phyloP scores from a whole-genome alignment of 2,888 invertebrate genomes.

The Stenolophus ochropezus region DNA sequence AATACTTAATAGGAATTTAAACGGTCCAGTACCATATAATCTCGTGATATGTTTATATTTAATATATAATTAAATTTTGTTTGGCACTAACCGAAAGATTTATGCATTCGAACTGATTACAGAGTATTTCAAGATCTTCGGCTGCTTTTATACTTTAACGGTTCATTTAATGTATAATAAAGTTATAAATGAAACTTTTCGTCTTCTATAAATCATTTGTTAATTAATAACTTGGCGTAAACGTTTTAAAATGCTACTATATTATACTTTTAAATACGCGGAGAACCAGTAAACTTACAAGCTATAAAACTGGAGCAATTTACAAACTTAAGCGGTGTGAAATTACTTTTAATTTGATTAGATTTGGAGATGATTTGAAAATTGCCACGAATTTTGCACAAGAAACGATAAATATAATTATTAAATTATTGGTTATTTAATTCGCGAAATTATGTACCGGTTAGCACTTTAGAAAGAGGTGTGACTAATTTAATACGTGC shows the following conservation, averaged over 20 bases:
- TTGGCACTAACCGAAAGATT: conserved; percentile 14
- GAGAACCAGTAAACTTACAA: neutral
- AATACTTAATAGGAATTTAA: conserved; percentile 23
- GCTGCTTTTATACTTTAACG: conserved; percentile 25
- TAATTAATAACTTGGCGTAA: conserved; percentile 25
- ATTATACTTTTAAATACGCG: conserved; percentile 5
- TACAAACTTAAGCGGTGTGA: neutral
- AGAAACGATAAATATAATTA: neutral
- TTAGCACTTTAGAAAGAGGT: neutral
- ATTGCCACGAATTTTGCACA: neutral
- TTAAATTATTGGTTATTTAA: neutral
- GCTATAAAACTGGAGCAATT: conserved; percentile 10
- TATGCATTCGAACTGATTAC: conserved; percentile 5
- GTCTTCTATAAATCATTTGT: conserved; percentile 13
- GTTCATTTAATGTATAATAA: conserved; percentile 43
- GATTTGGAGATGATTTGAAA: neutral
- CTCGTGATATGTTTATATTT: conserved; percentile 12
- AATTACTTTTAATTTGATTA: conserved; percentile 8
- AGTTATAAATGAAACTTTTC: conserved; percentile 3
- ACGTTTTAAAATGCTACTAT: conserved; percentile 19
- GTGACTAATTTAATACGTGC: neutral
- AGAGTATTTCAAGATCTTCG: neutral
- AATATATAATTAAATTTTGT: neutral
- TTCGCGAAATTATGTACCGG: conserved; percentile 8
- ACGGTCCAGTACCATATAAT: conserved; percentile 14